Evolutionary conservation across 2,113 vertebrate genomes (phyloP), one percentile per base, ranked within the genome.

Genomic region (Sclerurus mexicanus): DNA sequence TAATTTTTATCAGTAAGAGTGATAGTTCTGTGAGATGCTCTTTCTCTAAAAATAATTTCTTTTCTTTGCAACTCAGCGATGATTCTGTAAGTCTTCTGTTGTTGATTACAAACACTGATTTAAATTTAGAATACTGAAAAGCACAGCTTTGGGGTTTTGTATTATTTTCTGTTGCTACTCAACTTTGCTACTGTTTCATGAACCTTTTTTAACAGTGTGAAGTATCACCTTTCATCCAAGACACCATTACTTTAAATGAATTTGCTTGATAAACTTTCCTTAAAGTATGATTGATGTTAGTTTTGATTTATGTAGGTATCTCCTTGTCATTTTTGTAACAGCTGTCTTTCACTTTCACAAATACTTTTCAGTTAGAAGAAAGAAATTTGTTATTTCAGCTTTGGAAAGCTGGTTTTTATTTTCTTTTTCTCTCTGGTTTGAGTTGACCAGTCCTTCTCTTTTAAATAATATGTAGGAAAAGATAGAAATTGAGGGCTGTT

Each of bases 91-190:
- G 15, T 59, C 42, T 92, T 79, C 20, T 59, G 12, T 50, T 58
- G 28, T 87, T 91, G n/a, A 49, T n/a, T 79, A 59, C 52, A 47
- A 71, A 56, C 13, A 31, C 10, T 47, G 62, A 24, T 58, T 58
- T 58, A 78, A 25, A 46, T 74, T 42, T 74, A 59, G 42, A 74
- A 14, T 50, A 22, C 23, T 25, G 35, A 35, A 66, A 92, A 75
- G 56, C 0, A 1, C 0, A 4, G 2, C 14, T 85, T 87, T 0
- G 2, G 39, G 2, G 14, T 25, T 66, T 87, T 59, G 7, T 39
- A 5, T 62, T 91, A 17, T 62, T 81, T 23, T 66, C 10, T 75
- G 28, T 53, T 14, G 10, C 35, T 88, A 13, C 63, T 90, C 39
- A 68, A 12, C 33, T 44, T 62, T 2, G 28, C 39, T 71, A 68